A percentile compares a stretch with the other conserved stretches of the same genome.
These are phyloP conservation scores for Homalodisca vitripennis DNA, from an alignment of 1,140 invertebrate genomes.

Conservation along the genomic window DNA sequence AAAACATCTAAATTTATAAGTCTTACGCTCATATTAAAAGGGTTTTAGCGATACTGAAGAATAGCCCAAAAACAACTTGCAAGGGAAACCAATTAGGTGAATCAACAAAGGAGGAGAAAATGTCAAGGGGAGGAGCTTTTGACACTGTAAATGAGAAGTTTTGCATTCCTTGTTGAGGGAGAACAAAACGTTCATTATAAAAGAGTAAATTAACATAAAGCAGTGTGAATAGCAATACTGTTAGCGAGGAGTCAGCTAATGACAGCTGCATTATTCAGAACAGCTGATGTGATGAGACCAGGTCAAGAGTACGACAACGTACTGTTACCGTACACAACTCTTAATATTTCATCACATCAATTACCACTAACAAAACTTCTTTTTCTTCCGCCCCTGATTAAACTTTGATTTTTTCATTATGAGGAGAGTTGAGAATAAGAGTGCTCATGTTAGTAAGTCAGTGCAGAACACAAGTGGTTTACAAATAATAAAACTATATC, in stretches of 20 bases:
- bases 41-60: too few relatives aligned
- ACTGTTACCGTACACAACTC: neutral
- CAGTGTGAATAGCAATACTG: slow-evolving; percentile 11
- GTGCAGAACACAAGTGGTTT: too few relatives aligned
- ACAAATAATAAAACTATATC: too few relatives aligned
- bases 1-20: too few relatives aligned
- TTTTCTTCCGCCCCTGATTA: neutral
- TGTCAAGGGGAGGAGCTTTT: neutral
- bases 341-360: slow-evolving; percentile 22
- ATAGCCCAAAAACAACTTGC: neutral
- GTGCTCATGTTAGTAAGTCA: too few relatives aligned
- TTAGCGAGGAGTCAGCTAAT: slow-evolving; percentile 17
- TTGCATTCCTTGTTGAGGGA: neutral
- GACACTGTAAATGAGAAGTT: slow-evolving; percentile 13
- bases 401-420: neutral
- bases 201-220: slow-evolving; percentile 16
- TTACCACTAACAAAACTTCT: slow-evolving; percentile 15
- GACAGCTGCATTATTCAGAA: slow-evolving; percentile 17
- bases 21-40: too few relatives aligned
- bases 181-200: slow-evolving; percentile 4
- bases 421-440: neutral
- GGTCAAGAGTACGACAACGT: neutral
- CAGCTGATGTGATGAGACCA: neutral
- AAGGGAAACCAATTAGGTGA: neutral
- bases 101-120: neutral